Evolutionary conservation across 2,888 invertebrate genomes (phyloP), one percentile per base, ranked within the genome.

Genomic region (Stratiomys singularior): DNA sequence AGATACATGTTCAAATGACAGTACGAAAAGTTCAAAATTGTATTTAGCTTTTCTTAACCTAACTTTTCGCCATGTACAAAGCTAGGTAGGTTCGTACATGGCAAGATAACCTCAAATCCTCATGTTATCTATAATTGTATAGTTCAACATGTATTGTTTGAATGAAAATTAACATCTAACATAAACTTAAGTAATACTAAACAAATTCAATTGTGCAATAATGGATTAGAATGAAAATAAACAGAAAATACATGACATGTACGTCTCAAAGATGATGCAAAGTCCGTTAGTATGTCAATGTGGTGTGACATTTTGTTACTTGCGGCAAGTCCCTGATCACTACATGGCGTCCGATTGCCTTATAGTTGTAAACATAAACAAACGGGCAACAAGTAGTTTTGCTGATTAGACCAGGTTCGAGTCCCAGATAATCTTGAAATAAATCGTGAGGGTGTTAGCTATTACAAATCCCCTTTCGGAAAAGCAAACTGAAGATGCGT

Each of bases 1-100:
- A 7, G 1, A 64, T 67, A 23, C 44, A 60, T 25, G 15, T 25
- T 21, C 25, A 60, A 15, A 25, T n/a, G 9, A 60, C 4, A 11
- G n/a, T 30, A 72, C 28, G 7, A 18, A 58, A 72, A 52, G 18
- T 37, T 21, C 21, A 69, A 69, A 47, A 9, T 23, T 13, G 11
- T 4, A 69, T 23, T 21, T 46, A 1, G n/a, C 3, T 47, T 21
- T 25, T n/a, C 46, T 15, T 76, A 76, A 76, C 76, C 76, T 46
- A 63, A 76, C 63, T 46, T 76, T 64, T 47, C 47, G 64, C 64
- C 76, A 76, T 76, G 76, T 76, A 76, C 47, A 52, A 18, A 25
- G 18, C n/a, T 25, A 0, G n/a, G 46, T 4, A 1, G 13, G 15
- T 28, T 11, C 13, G 64, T 64, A 64, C 64, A 64, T 64, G 64